Evolutionary conservation across 2,888 invertebrate genomes (phyloP).

Genomic region (Epinotia nisella): DNA sequence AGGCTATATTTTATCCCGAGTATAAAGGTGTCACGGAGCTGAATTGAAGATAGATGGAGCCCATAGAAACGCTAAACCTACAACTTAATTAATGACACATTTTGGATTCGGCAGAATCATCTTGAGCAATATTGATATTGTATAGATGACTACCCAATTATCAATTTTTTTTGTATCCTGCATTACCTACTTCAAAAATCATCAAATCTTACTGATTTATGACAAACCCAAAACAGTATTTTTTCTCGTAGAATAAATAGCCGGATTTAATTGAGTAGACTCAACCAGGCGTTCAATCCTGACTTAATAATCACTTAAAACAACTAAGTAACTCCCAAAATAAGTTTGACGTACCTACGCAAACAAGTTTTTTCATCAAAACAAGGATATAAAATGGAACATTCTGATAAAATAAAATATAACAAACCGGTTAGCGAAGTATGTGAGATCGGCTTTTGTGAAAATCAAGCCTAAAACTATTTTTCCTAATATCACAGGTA

Average conservation of each 20-base stretch:
- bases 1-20: no score
- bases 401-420: conserved; percentile 33
- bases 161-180: no score
- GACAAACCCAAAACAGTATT: neutral
- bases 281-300: neutral
- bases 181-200: neutral
- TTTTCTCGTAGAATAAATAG: neutral
- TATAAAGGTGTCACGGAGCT: neutral
- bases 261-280: neutral
- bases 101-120: no score
- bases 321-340: conserved; percentile 3
- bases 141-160: no score
- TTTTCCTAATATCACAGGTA: conserved; percentile 81
- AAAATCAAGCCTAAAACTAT: conserved; percentile 86
- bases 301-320: neutral
- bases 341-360: conserved; percentile 9
- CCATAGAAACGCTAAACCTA: no score
- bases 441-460: conserved; percentile 85
- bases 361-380: conserved; percentile 25
- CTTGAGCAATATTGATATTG: no score
- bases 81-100: no score
- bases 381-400: conserved; percentile 24
- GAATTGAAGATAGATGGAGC: neutral
- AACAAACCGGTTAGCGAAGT: conserved; percentile 87
- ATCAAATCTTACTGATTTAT: neutral